Percentiles rank a stretch among this genome's conserved stretches.
phyloP scores from a whole-genome alignment of 2,113 vertebrate genomes.

The Numenius arquata region DNA sequence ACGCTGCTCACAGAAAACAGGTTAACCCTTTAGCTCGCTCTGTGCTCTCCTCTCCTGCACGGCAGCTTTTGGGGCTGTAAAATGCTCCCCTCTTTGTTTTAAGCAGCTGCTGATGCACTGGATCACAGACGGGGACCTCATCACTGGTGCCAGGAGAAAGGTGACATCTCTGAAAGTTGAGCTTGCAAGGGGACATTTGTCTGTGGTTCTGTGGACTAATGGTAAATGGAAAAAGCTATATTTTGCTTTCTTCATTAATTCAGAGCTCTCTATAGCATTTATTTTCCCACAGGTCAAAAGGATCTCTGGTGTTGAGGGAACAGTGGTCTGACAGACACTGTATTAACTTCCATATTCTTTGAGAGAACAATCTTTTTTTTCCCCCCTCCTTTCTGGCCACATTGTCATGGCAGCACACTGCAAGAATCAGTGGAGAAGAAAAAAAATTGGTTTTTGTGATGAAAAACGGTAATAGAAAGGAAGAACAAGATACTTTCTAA shows the following conservation, averaged over 20 bases:
- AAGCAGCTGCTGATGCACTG: not conserved
- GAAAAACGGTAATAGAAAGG: constrained; percentile 9
- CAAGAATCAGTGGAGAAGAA: not conserved
- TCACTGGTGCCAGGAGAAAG: not conserved
- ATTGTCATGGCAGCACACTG: constrained; percentile 11
- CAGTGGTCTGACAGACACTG: not conserved
- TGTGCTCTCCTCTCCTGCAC: not conserved
- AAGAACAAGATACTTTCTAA: not conserved
- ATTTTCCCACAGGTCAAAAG: constrained; percentile 32
- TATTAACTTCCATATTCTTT: constrained; percentile 22
- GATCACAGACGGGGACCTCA: not conserved
- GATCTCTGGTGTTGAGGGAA: constrained; percentile 27
- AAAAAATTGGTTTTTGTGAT: not conserved
- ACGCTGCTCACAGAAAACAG: not conserved
- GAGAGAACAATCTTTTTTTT: not conserved
- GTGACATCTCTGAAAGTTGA: not conserved
- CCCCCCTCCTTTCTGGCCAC: not conserved
- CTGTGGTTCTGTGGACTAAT: not conserved
- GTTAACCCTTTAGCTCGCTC: not conserved
- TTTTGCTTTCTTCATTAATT: constrained; percentile 48
- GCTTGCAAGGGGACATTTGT: not conserved
- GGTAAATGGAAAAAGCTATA: not conserved
- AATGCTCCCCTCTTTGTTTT: not conserved
- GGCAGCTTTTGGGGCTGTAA: not conserved
- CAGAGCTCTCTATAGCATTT: constrained; percentile 12